A percentile compares a stretch with the other conserved stretches of the same genome.
Conservation (phyloP, 2,113 vertebrate genomes). For the Notarius quadriscutis region DNA sequence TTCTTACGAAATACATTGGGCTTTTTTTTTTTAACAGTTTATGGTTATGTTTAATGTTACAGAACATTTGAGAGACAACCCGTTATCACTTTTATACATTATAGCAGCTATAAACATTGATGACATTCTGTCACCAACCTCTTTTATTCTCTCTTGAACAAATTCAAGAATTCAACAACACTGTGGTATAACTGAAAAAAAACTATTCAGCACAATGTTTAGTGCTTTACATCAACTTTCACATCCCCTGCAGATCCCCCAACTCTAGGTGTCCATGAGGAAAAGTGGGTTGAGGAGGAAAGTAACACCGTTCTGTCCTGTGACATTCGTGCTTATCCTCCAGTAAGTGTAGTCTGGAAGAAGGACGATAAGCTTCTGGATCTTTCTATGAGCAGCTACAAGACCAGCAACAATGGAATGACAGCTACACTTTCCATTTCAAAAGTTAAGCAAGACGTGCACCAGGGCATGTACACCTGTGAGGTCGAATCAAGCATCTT, state of each 20-base stretch:
- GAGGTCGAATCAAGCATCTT: conserved; percentile 37
- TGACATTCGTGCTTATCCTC: conserved; percentile 65
- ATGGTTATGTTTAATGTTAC: background rate
- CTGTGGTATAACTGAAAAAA: background rate
- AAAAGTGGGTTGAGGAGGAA: conserved; percentile 58
- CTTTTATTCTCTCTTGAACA: background rate
- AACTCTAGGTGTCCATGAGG: conserved; percentile 54
- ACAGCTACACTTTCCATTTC: conserved; percentile 48
- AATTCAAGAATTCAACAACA: background rate
- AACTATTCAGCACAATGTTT: background rate
- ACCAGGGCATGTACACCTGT: conserved; percentile 67
- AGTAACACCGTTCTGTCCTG: conserved; percentile 59
- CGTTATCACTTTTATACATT: background rate
- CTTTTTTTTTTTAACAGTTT: background rate
- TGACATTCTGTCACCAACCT: background rate
- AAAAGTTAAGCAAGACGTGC: conserved; percentile 43
- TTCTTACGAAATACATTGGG: background rate
- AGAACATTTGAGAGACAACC: background rate
- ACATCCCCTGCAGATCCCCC: conserved; percentile 61
- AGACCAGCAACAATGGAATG: conserved; percentile 57
- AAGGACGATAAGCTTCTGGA: conserved; percentile 60
- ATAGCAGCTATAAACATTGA: background rate
- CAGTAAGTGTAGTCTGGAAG: conserved; percentile 64
- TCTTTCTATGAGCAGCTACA: conserved; percentile 52
- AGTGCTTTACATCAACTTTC: background rate